phyloP scores from a whole-genome alignment of 2,888 invertebrate species.

The Doris montereyensis region DNA sequence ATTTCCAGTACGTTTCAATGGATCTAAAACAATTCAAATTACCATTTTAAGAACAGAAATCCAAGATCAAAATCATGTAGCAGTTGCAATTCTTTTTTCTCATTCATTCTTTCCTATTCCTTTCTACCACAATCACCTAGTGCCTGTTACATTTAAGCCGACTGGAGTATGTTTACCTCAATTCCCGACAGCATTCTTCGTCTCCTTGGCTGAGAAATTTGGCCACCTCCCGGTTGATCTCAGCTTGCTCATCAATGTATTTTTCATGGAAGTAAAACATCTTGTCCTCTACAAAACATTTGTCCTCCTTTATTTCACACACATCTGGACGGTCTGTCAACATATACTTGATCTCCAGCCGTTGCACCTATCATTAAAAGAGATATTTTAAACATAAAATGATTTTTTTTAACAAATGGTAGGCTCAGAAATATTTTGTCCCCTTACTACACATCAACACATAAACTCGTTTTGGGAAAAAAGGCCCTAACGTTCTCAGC shows the following conservation, averaged over 20 bases:
- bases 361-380: conserved; percentile 49
- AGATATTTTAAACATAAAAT: neutral
- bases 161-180: no score
- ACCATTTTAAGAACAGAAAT: no score
- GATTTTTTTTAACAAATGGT: neutral
- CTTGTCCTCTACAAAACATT: conserved; percentile 53
- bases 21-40: no score
- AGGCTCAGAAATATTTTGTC: neutral
- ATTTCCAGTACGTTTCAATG: no score
- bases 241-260: conserved; percentile 47
- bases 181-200: conserved; percentile 47
- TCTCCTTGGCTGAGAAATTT: conserved; percentile 57
- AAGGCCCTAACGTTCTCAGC: neutral
- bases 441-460: neutral
- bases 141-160: no score
- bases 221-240: conserved; percentile 62
- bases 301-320: conserved; percentile 51
- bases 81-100: no score
- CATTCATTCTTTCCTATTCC: no score
- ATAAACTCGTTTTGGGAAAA: neutral
- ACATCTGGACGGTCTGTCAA: conserved; percentile 51
- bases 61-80: no score
- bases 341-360: conserved; percentile 59
- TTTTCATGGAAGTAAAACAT: conserved; percentile 59
- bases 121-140: no score